Percentiles rank a stretch among this genome's conserved stretches.
Evolutionary conservation across 2,888 invertebrate species (phyloP).

Genomic region (Hymenopus coronatus): DNA sequence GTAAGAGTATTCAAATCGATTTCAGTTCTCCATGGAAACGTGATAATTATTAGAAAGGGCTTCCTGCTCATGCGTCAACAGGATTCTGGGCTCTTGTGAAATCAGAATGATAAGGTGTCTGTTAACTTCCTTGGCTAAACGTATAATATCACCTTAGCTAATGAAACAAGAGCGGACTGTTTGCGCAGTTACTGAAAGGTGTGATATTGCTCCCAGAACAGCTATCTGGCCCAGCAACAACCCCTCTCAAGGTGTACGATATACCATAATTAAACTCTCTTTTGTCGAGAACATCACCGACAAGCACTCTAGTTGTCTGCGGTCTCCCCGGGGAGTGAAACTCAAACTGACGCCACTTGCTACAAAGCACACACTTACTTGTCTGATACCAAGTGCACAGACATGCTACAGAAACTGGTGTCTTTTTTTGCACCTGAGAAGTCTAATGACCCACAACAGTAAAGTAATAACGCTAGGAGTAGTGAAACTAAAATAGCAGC

Average conservation of each 20-base stretch:
- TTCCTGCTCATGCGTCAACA: too few relatives aligned
- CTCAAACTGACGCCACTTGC: not conserved
- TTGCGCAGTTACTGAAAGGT: not conserved
- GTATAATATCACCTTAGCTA: too few relatives aligned
- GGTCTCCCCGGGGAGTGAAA: not conserved
- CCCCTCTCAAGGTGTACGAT: not conserved
- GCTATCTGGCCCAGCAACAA: not conserved
- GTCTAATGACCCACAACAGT: not conserved
- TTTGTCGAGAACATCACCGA: not conserved
- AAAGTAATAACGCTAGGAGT: not conserved
- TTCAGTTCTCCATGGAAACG: too few relatives aligned
- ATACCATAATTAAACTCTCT: not conserved
- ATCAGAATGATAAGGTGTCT: too few relatives aligned
- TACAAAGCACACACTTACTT: not conserved
- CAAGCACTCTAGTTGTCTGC: not conserved
- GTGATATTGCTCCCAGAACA: not conserved
- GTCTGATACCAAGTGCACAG: not conserved
- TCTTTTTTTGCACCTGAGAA: not conserved
- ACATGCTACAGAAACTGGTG: not conserved
- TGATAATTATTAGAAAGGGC: too few relatives aligned
- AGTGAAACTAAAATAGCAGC: too few relatives aligned
- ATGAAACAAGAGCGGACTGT: too few relatives aligned
- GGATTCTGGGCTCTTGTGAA: too few relatives aligned
- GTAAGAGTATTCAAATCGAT: too few relatives aligned
- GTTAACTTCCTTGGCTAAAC: too few relatives aligned